Evolutionary conservation across 1,140 invertebrate species (phyloP), one percentile per base, ranked within the genome.

Genomic region (Drosophila sp.): DNA sequence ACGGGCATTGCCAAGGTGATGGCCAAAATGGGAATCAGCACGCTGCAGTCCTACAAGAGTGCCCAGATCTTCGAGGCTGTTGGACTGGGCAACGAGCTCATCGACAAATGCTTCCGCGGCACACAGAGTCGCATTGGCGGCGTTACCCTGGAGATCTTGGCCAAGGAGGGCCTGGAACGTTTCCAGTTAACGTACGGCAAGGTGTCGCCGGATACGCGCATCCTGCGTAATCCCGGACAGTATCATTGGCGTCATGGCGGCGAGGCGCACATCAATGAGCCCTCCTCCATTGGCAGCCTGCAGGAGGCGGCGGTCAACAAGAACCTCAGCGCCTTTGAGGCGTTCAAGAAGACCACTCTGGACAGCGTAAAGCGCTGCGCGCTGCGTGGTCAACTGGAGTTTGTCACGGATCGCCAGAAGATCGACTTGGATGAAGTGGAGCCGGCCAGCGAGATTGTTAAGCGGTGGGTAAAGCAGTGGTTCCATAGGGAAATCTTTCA

Each of bases 21-120:
- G 99, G 98, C 99, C 1, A 99, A 99, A 93, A 99, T 99, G 99
- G 99, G 99, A 38, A 99, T 99, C 89, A 99, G 98, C 41, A 99
- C 98, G 0, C 93, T 99, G 13, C 98, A 99, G 91, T 99, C 98
- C n/a, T 99, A 99, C 92, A 99, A 99, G 93, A 97, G 98, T 76
- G 99, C 99, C 4, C 99, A 99, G 93, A 99, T 99, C 77, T 99
- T 99, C 92, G 99, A 99, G 93, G 98, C 98, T 18, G 98, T 99
- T 21, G 99, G 99, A 9, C 92, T 99, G 6, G 95, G 96, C 40
- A 94, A 96, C 71, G 97, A 99, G 92, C 96, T 99, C 0, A 95
- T 99, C 51, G 95, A 99, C 50, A 97, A 97, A 84, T 99, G 98
- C 92, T 99, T 99, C 93, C 92, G 94, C 92, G 98, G 98, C 58